Evolutionary conservation across 1,140 invertebrate species (phyloP), one percentile per base, ranked within the genome.

Genomic region (Drosophila ercepeae): DNA sequence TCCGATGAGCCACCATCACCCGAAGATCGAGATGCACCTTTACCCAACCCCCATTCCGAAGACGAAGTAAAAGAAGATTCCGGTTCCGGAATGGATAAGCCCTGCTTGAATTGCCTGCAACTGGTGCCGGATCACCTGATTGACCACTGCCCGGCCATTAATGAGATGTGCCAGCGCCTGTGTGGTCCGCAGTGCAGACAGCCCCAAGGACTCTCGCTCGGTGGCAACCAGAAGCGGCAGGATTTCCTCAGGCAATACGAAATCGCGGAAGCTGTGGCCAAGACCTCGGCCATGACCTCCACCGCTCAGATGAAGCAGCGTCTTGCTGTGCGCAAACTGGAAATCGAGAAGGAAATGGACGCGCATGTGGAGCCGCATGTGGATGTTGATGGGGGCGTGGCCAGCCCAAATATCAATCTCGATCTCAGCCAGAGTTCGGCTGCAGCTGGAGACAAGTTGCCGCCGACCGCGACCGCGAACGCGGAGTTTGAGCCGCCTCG

Each of bases 401-500:
- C 76, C 82, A 78, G 57, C 52, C 54, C 73, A 73, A 60, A 54
- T 46, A 34, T 42, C 50, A 42, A 73, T 64, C 41, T 53, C 44
- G 59, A 64, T 51, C 60, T 51, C 21, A 36, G 41, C 9, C 60
- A 63, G 23, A 27, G 55, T 71, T 51, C 53, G 48, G 60, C 21
- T 64, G 48, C 53, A 39, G 64, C 59, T 74, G 73, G 81, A 79
- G 82, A 82, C 78, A 82, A 57, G 49, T 25, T 82, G 78, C 78
- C 78, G 78, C 11, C 34, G 57, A 18, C 18, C 13, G 57, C 68
- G 51, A 48, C 18, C 13, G 57, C 68, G 51, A 48, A 51, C 61
- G 55, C 71, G 48, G 91, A 92, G 60, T 94, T 93, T 84, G 92
- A 94, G 53, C 94, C 94, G 23, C 94, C 94, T n/a, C 93, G 93